Evolutionary conservation across 2,797 vertebrate genomes (phyloP).

Genomic region (Babyrousa celebensis): DNA sequence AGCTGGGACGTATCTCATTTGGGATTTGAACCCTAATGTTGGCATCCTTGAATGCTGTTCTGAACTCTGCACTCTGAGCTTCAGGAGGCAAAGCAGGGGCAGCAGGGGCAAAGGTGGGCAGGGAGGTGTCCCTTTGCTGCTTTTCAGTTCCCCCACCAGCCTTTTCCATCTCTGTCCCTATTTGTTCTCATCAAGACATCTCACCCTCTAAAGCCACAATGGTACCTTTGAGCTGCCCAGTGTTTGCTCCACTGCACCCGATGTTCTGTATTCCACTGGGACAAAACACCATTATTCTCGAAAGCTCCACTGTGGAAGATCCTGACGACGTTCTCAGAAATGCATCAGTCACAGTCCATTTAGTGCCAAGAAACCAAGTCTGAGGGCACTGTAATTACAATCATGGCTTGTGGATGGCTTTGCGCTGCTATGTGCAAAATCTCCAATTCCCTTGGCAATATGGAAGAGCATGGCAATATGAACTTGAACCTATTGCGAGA

Average conservation of each 20-base stretch:
- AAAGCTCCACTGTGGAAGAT: constrained; percentile 27
- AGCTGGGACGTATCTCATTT: rapidly evolving
- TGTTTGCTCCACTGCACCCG: constrained; percentile 39
- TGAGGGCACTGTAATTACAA: constrained; percentile 77
- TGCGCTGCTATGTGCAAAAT: constrained; percentile 10
- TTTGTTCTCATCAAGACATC: not conserved
- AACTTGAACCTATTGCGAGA: not conserved
- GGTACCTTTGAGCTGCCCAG: not conserved
- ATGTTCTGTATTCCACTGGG: constrained; percentile 58
- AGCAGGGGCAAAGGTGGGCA: rapidly evolving
- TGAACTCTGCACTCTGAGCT: not conserved
- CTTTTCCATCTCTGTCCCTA: rapidly evolving
- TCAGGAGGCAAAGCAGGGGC: too few species aligned
- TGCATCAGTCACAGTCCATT: constrained; percentile 79
- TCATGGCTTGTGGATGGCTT: constrained; percentile 48
- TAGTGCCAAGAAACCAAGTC: constrained; percentile 54
- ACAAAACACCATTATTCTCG: constrained; percentile 36
- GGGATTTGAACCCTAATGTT: rapidly evolving
- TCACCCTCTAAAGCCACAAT: not conserved
- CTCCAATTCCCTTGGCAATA: constrained; percentile 22
- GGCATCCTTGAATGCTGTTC: rapidly evolving
- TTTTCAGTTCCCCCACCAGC: rapidly evolving
- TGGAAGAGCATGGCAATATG: not conserved
- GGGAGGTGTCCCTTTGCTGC: too few species aligned
- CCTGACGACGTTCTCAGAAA: constrained; percentile 35